Conservation (phyloP, 92 coral and sea anemone genomes). For the Palythoa caribaeorum region DNA sequence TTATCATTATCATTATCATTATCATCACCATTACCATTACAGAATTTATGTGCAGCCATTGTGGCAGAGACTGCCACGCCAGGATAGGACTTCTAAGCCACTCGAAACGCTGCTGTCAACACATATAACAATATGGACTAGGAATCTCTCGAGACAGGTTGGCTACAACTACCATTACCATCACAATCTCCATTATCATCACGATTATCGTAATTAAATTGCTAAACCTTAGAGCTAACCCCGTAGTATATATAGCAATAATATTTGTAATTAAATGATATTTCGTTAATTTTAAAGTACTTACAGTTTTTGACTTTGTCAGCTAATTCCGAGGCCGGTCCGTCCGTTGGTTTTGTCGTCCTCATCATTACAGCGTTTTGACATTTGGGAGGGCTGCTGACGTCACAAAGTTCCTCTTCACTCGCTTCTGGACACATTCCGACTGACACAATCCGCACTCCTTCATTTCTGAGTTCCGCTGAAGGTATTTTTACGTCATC, state of each 20-base stretch:
- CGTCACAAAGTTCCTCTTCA: constrained; percentile 74
- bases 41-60: background rate
- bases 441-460: constrained; percentile 71
- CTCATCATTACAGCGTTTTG: constrained; percentile 78
- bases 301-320: constrained; percentile 75
- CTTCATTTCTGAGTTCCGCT: constrained; percentile 53
- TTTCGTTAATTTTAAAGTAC: background rate
- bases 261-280: background rate
- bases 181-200: too few species aligned
- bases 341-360: constrained; percentile 68
- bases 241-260: too few species aligned
- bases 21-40: background rate
- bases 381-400: constrained; percentile 85
- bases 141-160: too few species aligned
- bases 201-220: too few species aligned
- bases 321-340: constrained; percentile 76
- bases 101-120: too few species aligned
- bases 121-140: too few species aligned
- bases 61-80: too few species aligned
- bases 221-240: too few species aligned
- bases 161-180: too few species aligned
- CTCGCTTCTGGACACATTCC: constrained; percentile 74
- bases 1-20: background rate
- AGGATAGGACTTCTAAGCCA: too few species aligned
- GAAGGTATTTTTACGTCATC: constrained; percentile 79